phyloP scores from a whole-genome alignment of 1,140 invertebrate genomes.

The Drosophila tsacasi region DNA sequence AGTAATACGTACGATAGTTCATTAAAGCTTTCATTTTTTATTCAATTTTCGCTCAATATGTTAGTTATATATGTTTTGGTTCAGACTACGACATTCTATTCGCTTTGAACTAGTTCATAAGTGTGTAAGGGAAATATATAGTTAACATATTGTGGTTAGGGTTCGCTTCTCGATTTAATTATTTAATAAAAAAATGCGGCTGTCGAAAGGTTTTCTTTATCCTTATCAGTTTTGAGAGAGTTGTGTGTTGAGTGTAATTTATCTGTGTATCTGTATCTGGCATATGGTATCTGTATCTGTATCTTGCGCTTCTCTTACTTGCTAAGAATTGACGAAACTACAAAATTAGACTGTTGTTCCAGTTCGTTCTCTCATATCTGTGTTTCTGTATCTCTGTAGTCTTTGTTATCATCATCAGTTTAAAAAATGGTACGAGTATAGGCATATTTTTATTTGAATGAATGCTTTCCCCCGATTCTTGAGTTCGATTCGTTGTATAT shows the following conservation, averaged over 20 bases:
- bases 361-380: slow-evolving; percentile 52
- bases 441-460: slow-evolving; percentile 47
- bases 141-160: slow-evolving; percentile 65
- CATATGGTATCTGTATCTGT: not conserved
- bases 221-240: slow-evolving; percentile 37
- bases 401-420: slow-evolving; percentile 68
- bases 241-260: slow-evolving; percentile 15
- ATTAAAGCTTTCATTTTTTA: slow-evolving; percentile 75
- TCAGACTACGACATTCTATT: slow-evolving; percentile 68
- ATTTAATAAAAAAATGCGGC: slow-evolving; percentile 72
- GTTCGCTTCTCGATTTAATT: slow-evolving; percentile 55
- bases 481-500: slow-evolving; percentile 56
- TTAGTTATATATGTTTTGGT: slow-evolving; percentile 69
- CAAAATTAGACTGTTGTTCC: slow-evolving; percentile 54
- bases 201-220: slow-evolving; percentile 48
- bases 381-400: slow-evolving; percentile 58
- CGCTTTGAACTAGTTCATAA: slow-evolving; percentile 48
- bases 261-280: slow-evolving; percentile 2
- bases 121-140: slow-evolving; percentile 54
- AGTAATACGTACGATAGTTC: slow-evolving; percentile 70
- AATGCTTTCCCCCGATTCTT: slow-evolving; percentile 61
- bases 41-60: slow-evolving; percentile 69
- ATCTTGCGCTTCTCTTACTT: slow-evolving; percentile 67
- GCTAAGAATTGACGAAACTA: slow-evolving; percentile 80
- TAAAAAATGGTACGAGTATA: slow-evolving; percentile 42